phyloP scores from a whole-genome alignment of 2,797 vertebrate genomes.

The Poecilia picta region DNA sequence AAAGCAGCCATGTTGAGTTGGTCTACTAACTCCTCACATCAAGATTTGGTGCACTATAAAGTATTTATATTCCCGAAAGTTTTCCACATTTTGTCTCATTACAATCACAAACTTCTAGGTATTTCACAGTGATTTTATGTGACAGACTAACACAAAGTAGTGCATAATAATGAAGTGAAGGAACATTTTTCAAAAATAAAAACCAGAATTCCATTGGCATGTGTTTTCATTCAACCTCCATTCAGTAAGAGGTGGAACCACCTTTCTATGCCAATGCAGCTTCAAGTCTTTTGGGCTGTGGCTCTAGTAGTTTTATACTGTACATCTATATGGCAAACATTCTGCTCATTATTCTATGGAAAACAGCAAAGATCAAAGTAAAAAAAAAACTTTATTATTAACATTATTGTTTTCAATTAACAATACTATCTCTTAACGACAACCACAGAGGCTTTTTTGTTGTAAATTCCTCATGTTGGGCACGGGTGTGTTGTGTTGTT shows the following conservation, averaged over 20 bases:
- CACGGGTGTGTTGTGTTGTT: background rate
- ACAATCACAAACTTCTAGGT: background rate
- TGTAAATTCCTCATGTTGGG: background rate
- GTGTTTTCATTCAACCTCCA: background rate
- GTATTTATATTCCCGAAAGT: background rate
- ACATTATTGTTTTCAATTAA: background rate
- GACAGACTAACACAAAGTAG: background rate
- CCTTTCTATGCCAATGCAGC: background rate
- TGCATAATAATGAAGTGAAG: background rate
- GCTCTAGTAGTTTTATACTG: background rate
- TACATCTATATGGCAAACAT: background rate
- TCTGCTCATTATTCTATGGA: background rate
- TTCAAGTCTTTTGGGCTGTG: background rate
- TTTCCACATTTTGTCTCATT: background rate
- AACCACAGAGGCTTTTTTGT: background rate
- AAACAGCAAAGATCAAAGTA: too few species aligned
- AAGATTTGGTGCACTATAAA: background rate
- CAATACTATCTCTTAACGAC: background rate
- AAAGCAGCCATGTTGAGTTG: constrained; percentile 4
- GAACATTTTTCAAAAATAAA: background rate
- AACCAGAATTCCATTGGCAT: background rate
- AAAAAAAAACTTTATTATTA: too few species aligned
- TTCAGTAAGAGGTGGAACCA: background rate
- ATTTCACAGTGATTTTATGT: background rate
- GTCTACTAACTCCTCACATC: background rate